Percentiles rank a stretch among this genome's conserved stretches.
These are phyloP conservation scores for Ellobius talpinus DNA, from an alignment of 2,113 vertebrate genomes.

Conservation along the genomic window DNA sequence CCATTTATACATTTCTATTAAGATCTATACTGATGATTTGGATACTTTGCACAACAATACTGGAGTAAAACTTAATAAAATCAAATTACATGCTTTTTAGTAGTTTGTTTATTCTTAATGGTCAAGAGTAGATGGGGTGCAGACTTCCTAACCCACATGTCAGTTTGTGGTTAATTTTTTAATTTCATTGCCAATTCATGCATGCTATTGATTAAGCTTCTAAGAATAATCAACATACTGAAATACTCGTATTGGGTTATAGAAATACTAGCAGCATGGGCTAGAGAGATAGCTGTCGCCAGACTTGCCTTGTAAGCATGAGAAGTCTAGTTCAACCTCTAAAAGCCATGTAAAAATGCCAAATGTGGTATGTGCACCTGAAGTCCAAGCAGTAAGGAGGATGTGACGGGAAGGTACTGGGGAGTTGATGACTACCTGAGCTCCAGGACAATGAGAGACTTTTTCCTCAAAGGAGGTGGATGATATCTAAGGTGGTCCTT, in stretches of 20 bases:
- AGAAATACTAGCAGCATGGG: not conserved
- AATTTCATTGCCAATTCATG: slow-evolving; percentile 19
- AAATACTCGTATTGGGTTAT: not conserved
- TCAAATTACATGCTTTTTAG: slow-evolving; percentile 15
- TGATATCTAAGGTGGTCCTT: not conserved
- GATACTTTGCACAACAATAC: not conserved
- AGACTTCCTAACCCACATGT: not conserved
- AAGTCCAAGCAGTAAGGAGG: not conserved
- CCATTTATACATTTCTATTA: not conserved
- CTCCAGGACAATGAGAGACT: not conserved
- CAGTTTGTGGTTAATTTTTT: slow-evolving; percentile 24
- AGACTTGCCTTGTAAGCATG: not conserved
- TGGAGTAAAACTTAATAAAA: not conserved
- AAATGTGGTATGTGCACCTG: not conserved
- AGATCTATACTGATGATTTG: not conserved
- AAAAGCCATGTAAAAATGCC: not conserved
- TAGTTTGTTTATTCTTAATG: slow-evolving; percentile 16
- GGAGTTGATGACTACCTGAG: not conserved
- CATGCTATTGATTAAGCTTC: not conserved
- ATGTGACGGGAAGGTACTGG: not conserved
- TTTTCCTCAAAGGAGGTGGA: not conserved
- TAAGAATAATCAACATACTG: slow-evolving; percentile 15
- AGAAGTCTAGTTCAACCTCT: not conserved
- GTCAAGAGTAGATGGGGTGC: not conserved
- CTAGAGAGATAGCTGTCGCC: not conserved